Conservation (phyloP, 1,140 invertebrate genomes). For the Tetramorium simillimum region DNA sequence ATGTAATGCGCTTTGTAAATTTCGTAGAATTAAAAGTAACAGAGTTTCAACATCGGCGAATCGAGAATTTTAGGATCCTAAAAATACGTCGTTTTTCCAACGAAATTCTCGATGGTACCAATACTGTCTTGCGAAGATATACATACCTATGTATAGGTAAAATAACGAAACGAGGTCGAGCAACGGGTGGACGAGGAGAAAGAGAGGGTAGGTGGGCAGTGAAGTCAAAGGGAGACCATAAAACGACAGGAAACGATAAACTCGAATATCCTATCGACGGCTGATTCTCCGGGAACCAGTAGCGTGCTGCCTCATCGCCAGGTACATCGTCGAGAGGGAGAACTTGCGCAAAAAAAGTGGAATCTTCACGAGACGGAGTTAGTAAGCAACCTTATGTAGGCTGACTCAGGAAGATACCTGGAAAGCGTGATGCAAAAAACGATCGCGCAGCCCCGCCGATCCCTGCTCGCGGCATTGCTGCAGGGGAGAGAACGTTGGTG, state of each 20-base stretch:
- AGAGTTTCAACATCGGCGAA: neutral
- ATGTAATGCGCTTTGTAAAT: neutral
- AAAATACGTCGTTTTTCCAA: neutral
- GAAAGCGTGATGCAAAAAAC: conserved; percentile 77
- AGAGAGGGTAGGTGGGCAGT: neutral
- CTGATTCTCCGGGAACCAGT: conserved; percentile 50
- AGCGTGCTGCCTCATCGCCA: conserved; percentile 55
- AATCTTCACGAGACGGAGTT: conserved; percentile 74
- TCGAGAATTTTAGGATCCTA: neutral
- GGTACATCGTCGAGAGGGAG: conserved; percentile 62
- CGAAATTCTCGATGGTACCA: neutral
- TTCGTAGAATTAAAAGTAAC: neutral
- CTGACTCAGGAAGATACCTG: conserved; percentile 78
- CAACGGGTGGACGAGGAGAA: neutral
- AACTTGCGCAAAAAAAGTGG: conserved; percentile 78
- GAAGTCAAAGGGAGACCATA: conserved; percentile 56
- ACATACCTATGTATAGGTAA: neutral
- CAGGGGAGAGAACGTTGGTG: conserved; percentile 52
- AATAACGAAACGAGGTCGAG: conserved; percentile 2
- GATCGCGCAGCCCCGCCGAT: conserved; percentile 34
- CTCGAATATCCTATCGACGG: conserved; percentile 68
- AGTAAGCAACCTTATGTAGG: conserved; percentile 81
- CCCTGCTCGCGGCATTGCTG: conserved; percentile 19
- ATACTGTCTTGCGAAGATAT: neutral
- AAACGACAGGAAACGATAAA: conserved; percentile 74